Conservation (phyloP, 2,797 vertebrate genomes). For the Malurus splendens region DNA sequence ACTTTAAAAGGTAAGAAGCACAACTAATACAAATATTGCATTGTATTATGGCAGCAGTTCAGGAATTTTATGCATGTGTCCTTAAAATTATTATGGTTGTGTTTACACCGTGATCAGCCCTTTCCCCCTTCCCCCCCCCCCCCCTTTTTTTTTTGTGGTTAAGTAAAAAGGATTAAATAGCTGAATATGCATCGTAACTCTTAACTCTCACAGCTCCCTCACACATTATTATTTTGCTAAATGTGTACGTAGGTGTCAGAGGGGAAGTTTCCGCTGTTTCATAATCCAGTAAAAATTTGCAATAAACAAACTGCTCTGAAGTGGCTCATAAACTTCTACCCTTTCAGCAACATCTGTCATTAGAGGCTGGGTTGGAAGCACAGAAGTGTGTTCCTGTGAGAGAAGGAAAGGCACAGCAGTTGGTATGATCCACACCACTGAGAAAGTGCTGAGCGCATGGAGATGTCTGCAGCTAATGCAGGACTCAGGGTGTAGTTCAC, state of each 20-base stretch:
- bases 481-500: neutral
- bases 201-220: neutral
- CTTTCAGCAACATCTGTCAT: neutral
- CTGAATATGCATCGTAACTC: neutral
- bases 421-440: fast-evolving
- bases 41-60: neutral
- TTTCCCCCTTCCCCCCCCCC: neutral
- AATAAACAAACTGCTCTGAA: neutral
- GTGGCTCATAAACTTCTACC: neutral
- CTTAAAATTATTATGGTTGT: neutral
- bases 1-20: neutral
- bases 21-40: neutral
- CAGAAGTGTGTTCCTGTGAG: fast-evolving
- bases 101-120: fast-evolving
- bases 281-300: neutral
- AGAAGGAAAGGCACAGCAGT: neutral
- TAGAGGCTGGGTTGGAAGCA: neutral
- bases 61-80: neutral
- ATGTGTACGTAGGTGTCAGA: neutral
- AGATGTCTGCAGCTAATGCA: neutral
- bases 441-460: neutral
- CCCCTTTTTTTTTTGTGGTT: neutral
- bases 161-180: neutral
- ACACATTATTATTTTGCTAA: neutral
- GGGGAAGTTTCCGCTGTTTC: neutral